phyloP scores from a whole-genome alignment of 1,140 invertebrate genomes.

The Scaptodrosophila lebanonensis region DNA sequence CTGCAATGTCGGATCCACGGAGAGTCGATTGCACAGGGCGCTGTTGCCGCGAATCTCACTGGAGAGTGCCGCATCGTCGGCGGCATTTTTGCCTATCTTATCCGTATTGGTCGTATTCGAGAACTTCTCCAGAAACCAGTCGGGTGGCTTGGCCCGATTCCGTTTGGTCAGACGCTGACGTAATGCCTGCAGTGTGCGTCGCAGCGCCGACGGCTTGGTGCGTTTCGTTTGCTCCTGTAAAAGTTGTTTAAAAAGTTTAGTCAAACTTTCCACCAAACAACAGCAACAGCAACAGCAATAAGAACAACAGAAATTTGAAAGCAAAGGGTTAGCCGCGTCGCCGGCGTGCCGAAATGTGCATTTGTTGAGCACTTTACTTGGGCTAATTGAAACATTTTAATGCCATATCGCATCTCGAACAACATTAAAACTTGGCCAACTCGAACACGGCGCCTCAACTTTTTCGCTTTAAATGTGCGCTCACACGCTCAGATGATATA shows the following conservation, averaged over 20 bases:
- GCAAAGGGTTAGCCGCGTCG: conserved; percentile 1
- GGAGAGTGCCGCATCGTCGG: conserved; percentile 76
- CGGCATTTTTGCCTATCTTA: conserved; percentile 68
- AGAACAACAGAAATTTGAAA: conserved; percentile 1
- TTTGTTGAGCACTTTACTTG: too few species aligned
- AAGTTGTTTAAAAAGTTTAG: not conserved
- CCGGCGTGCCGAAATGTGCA: conserved; percentile 17
- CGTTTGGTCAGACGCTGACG: conserved; percentile 73
- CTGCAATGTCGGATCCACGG: conserved; percentile 81
- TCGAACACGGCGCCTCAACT: too few species aligned
- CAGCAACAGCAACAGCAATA: not conserved
- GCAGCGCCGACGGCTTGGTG: conserved; percentile 67
- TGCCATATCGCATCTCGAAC: conserved; percentile 28
- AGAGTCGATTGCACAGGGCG: conserved; percentile 79
- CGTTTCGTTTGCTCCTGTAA: conserved; percentile 62
- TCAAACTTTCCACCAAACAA: not conserved
- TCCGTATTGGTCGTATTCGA: conserved; percentile 76
- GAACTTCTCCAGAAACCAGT: conserved; percentile 82
- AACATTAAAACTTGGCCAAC: conserved; percentile 62
- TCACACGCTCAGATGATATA: conserved; percentile 21
- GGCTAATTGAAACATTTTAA: conserved; percentile 62
- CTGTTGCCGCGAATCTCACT: conserved; percentile 76
- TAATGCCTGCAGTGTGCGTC: conserved; percentile 69
- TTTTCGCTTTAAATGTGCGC: conserved; percentile 53
- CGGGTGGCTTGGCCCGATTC: conserved; percentile 78